A percentile compares a stretch with the other conserved stretches of the same genome.
These are phyloP conservation scores for Lithophane semibrunnea DNA, from an alignment of 2,888 invertebrate species.

Conservation along the genomic window DNA sequence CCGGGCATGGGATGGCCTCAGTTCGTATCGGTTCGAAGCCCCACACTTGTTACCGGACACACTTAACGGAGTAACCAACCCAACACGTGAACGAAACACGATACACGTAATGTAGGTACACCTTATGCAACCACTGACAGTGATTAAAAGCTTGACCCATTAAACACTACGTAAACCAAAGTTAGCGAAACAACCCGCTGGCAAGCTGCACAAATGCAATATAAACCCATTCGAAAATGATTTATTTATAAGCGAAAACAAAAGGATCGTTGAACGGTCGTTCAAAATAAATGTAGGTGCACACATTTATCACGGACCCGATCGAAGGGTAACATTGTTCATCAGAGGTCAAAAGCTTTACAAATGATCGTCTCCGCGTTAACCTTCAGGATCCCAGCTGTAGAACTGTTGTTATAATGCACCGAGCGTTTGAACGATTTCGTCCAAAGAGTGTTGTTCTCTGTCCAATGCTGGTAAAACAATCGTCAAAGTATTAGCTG, in stretches of 20 bases:
- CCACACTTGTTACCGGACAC: conserved; percentile 72
- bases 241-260: conserved; percentile 54
- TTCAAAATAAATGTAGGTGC: conserved; percentile 58
- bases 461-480: conserved; percentile 62
- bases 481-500: conserved; percentile 55
- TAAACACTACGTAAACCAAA: conserved; percentile 66
- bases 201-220: conserved; percentile 40
- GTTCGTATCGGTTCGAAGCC: conserved; percentile 67
- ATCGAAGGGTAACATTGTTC: conserved; percentile 70
- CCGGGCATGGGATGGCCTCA: conserved; percentile 66
- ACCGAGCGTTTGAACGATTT: conserved; percentile 61
- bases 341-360: conserved; percentile 76
- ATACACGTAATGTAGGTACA: conserved; percentile 57
- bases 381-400: conserved; percentile 71
- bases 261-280: conserved; percentile 46
- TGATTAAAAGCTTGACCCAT: conserved; percentile 77
- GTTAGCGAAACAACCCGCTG: conserved; percentile 62
- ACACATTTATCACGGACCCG: conserved; percentile 68
- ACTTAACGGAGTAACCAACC: conserved; percentile 71
- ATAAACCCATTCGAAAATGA: conserved; percentile 49
- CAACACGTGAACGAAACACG: conserved; percentile 76
- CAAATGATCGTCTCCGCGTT: conserved; percentile 76
- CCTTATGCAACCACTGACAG: conserved; percentile 73
- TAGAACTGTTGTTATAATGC: conserved; percentile 70
- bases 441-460: conserved; percentile 62